Base-by-base conservation (phyloP, 2,888 invertebrate species). In the Abscondita cerata region DNA sequence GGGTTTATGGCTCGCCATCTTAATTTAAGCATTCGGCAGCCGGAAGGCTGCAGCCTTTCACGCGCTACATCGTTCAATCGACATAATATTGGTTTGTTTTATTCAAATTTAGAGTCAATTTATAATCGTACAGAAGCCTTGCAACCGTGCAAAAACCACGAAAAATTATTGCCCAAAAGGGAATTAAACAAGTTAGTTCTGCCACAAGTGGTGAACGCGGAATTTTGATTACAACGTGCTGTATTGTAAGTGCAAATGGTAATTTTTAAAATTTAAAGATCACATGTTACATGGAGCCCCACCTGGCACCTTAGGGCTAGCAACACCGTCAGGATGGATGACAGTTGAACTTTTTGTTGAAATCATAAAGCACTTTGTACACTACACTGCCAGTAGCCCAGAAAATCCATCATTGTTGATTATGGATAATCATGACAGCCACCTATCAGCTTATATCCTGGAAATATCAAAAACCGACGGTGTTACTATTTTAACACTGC, bases 171-270 rank as follows among this genome's bases (percentile, higher is more conserved):
- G 69, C 70, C 9, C 19, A 51, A 48, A 70, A 67, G 56, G 70
- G 68, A 13, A 48, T 52, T 13, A 69, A 71, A 54, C 73, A 75
- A 65, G 55, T 76, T 8, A 70, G 67, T 55, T 70, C 13, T 2
- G 13, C 16, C 41, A 41, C 41, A 75, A 62, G 76, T 59, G 76
- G 69, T 2, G 78, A 78, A 68, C 68, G 74, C 61, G 76, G 76
- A 55, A 67, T 68, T 12, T 63, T 76, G n/a, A 74, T 75, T 20
- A 79, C 77, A 3, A 75, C 74, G 3, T 72, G 72, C 52, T 70
- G 68, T 47, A 74, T 74, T 13, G 60, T 79, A 9, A 65, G 62
- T 56, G 77, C 78, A 1, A 62, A 65, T 59, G 75, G 76, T 20
- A 19, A 47, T n/a, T n/a, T n/a, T n/a, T n/a, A n/a, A n/a, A n/a